phyloP scores from a whole-genome alignment of 2,113 vertebrate genomes.

The Oreochromis aureus region DNA sequence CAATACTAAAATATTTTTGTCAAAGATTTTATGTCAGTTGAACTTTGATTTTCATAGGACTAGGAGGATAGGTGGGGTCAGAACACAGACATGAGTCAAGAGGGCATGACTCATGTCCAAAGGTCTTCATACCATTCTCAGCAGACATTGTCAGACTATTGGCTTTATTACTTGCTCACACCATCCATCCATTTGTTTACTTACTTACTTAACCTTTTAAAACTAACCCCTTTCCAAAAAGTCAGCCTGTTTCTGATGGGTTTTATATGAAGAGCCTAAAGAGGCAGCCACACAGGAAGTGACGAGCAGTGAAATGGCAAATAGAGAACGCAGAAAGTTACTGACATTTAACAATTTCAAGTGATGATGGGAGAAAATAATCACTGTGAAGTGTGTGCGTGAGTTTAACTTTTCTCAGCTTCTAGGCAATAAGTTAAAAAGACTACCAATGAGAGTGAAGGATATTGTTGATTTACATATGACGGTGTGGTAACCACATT shows the following conservation, averaged over 20 bases:
- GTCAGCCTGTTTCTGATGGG: neutral
- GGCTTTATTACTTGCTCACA: neutral
- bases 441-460: neutral
- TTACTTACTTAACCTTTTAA: neutral
- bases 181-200: neutral
- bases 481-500: neutral
- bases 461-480: neutral
- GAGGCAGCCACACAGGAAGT: neutral
- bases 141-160: neutral
- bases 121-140: neutral
- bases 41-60: neutral
- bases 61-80: neutral
- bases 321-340: neutral
- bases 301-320: neutral
- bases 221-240: neutral
- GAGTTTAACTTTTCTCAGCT: neutral
- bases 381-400: neutral
- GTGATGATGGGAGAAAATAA: neutral
- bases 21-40: neutral
- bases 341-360: neutral
- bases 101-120: neutral
- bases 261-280: neutral
- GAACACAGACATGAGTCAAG: neutral
- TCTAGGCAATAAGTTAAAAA: neutral
- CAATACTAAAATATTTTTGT: neutral